A percentile compares a stretch with the other conserved stretches of the same genome.
Evolutionary conservation across 1,140 invertebrate species (phyloP).

Genomic region (Venturia canescens): DNA sequence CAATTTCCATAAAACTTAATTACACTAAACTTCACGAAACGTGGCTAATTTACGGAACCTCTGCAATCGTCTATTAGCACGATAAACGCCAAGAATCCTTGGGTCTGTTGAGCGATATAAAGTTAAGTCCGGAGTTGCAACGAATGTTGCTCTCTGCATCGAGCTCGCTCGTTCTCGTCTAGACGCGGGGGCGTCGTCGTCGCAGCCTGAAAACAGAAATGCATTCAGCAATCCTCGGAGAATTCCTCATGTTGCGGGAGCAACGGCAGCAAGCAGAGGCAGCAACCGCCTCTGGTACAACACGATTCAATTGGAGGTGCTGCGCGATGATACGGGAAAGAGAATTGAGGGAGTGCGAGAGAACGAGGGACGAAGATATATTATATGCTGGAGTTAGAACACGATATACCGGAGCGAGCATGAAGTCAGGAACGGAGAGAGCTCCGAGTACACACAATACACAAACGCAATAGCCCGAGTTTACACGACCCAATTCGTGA

Average conservation of each 20-base stretch:
- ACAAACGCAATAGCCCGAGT: slow-evolving; percentile 33
- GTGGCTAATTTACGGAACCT: too few relatives aligned
- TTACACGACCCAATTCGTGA: slow-evolving; percentile 46
- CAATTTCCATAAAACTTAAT: background rate
- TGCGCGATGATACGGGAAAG: slow-evolving; percentile 40
- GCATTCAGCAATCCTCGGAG: slow-evolving; percentile 56
- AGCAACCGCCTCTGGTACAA: slow-evolving; percentile 42
- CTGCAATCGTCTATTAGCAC: background rate
- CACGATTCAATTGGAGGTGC: slow-evolving; percentile 43
- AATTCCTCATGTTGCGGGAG: slow-evolving; percentile 25
- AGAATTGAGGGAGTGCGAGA: slow-evolving; percentile 14
- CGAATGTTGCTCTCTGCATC: background rate
- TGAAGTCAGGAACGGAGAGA: slow-evolving; percentile 9
- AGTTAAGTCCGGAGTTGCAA: background rate
- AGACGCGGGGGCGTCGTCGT: slow-evolving; percentile 66
- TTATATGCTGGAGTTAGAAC: background rate
- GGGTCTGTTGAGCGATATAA: background rate
- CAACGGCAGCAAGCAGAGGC: slow-evolving; percentile 15
- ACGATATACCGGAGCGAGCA: slow-evolving; percentile 23
- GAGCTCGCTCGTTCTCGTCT: slow-evolving; percentile 51
- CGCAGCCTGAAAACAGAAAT: slow-evolving; percentile 60
- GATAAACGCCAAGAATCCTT: background rate
- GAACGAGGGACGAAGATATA: background rate
- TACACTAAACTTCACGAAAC: background rate
- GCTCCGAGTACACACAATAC: slow-evolving; percentile 18